These are phyloP conservation scores for Poicephalus gulielmi DNA, from an alignment of 2,113 vertebrate species.

Conservation along the genomic window DNA sequence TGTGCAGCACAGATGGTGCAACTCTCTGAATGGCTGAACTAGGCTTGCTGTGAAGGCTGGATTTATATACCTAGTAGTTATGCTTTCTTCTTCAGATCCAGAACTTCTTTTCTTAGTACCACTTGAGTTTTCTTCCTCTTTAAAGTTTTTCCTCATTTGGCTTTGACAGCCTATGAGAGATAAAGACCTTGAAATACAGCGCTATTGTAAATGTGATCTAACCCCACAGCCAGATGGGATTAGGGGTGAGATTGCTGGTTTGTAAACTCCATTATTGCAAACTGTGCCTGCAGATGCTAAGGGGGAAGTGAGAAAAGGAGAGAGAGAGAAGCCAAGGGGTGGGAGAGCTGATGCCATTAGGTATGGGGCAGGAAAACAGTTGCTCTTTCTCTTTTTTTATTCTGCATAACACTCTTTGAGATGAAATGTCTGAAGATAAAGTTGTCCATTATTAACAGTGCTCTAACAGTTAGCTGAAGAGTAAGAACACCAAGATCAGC, in stretches of 20 bases:
- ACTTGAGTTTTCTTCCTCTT: not conserved
- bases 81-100: not conserved
- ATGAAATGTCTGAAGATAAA: not conserved
- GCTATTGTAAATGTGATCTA: not conserved
- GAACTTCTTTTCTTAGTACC: not conserved
- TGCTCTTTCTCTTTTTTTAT: not conserved
- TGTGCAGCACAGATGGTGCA: not conserved
- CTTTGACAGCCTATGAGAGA: not conserved
- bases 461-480: not conserved
- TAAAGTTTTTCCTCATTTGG: not conserved
- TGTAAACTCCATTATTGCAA: not conserved
- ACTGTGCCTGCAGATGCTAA: not conserved
- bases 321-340: not conserved
- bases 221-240: not conserved
- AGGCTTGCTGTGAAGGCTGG: not conserved
- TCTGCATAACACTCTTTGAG: not conserved
- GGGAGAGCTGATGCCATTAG: not conserved
- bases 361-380: not conserved
- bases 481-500: not conserved
- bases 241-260: not conserved
- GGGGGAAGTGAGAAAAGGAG: not conserved
- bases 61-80: conserved; percentile 1
- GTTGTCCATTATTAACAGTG: not conserved
- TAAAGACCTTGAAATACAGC: not conserved
- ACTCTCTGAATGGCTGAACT: not conserved